Evolutionary conservation across 2,888 invertebrate species (phyloP).

Genomic region (Lepidocyrtinus sp.): DNA sequence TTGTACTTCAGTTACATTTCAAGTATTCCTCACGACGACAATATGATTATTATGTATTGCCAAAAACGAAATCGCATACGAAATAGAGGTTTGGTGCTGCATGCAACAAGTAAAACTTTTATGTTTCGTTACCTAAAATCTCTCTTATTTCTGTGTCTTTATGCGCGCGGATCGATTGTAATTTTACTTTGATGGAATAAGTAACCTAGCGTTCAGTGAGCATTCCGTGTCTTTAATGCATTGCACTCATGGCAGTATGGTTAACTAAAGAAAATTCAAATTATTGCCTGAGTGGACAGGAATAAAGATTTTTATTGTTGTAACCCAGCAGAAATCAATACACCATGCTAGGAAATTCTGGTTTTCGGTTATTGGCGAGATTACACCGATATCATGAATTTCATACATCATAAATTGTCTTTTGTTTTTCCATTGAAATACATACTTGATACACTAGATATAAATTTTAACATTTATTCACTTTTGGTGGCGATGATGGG

Average conservation of each 20-base stretch:
- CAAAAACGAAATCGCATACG: slow-evolving; percentile 6
- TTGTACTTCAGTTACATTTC: slow-evolving; percentile 11
- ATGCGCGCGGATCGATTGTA: no score
- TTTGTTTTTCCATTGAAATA: no score
- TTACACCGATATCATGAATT: slow-evolving; percentile 8
- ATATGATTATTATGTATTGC: slow-evolving; percentile 20
- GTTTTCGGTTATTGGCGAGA: neutral
- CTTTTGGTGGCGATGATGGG: no score
- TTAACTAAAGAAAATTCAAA: no score
- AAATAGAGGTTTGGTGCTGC: neutral
- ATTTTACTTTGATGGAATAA: no score
- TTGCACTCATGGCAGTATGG: no score
- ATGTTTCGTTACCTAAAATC: no score
- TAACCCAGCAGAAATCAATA: neutral
- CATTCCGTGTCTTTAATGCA: no score
- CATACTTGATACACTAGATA: no score
- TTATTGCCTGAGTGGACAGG: neutral
- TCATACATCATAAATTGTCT: slow-evolving; percentile 4
- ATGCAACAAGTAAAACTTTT: slow-evolving; percentile 6
- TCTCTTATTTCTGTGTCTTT: no score
- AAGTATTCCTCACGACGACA: slow-evolving; percentile 41
- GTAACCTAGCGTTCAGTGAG: no score
- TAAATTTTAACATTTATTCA: no score
- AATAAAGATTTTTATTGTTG: slow-evolving; percentile 5
- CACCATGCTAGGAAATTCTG: slow-evolving; percentile 13